phyloP scores from a whole-genome alignment of 2,888 invertebrate species.

The Charanyca ferruginea region DNA sequence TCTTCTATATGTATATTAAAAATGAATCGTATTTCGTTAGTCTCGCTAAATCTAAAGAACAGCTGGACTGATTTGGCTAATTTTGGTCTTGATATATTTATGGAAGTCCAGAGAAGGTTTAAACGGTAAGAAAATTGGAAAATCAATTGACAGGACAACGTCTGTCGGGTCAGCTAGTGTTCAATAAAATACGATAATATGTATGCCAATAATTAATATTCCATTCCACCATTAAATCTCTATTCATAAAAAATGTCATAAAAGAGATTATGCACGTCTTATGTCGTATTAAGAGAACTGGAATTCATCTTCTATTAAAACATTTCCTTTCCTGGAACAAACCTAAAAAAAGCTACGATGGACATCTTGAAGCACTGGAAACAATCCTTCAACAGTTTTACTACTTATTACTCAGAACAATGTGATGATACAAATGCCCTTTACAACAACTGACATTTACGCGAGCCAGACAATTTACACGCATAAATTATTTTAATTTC shows the following conservation, averaged over 20 bases:
- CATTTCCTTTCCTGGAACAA: neutral
- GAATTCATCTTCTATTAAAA: neutral
- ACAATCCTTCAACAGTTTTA: conserved; percentile 23
- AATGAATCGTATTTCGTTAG: too few relatives aligned
- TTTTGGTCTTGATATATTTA: too few relatives aligned
- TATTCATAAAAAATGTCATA: neutral
- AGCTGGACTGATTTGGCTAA: too few relatives aligned
- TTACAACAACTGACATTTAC: conserved; percentile 37
- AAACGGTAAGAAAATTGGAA: too few relatives aligned
- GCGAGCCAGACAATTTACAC: conserved; percentile 33
- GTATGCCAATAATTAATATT: neutral
- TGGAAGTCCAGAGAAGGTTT: too few relatives aligned
- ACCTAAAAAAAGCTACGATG: too few relatives aligned
- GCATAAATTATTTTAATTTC: conserved; percentile 54
- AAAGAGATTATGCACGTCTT: neutral
- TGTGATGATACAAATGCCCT: conserved; percentile 14
- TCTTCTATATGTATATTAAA: too few relatives aligned
- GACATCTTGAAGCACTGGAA: neutral
- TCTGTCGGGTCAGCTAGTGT: too few relatives aligned
- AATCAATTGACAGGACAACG: too few relatives aligned
- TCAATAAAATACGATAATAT: neutral
- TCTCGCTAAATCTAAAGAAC: too few relatives aligned
- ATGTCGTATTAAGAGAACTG: too few relatives aligned
- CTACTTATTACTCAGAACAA: conserved; percentile 28
- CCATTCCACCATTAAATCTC: neutral